Evolutionary conservation across 2,888 invertebrate genomes (phyloP).

Genomic region (Caenorhabditis imperialis): DNA sequence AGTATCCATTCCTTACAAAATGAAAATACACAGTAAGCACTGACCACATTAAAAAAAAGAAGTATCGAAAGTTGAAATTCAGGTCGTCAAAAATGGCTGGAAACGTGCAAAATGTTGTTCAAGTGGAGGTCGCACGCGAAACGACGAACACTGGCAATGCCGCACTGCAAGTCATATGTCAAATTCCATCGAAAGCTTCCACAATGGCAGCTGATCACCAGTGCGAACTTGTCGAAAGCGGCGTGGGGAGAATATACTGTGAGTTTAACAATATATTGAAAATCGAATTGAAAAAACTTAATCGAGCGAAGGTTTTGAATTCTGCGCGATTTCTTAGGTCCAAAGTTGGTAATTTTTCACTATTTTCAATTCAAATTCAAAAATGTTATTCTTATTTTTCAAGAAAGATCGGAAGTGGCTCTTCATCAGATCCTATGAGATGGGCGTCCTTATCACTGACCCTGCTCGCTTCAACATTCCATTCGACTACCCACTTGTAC

Average conservation of each 20-base stretch:
- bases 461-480: conserved; percentile 59
- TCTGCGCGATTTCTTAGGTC: too few relatives aligned
- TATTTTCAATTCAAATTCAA: too few relatives aligned
- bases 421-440: conserved; percentile 68
- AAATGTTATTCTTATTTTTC: conserved; percentile 6
- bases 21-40: conserved; percentile 80
- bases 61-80: conserved; percentile 5
- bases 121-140: conserved; percentile 86
- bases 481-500: conserved; percentile 70
- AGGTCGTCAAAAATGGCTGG: conserved; percentile 28
- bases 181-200: conserved; percentile 53
- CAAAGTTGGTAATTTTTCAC: too few relatives aligned
- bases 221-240: conserved; percentile 95
- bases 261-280: conserved; percentile 5
- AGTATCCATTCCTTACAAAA: conserved; percentile 89
- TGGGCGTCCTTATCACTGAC: conserved; percentile 72
- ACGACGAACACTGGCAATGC: conserved; percentile 88
- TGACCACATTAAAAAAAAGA: neutral
- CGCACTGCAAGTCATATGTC: conserved; percentile 85
- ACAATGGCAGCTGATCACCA: conserved; percentile 80
- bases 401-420: conserved; percentile 56
- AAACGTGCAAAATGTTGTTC: conserved; percentile 43
- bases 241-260: conserved; percentile 89
- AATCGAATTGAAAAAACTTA: too few relatives aligned
- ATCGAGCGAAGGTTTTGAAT: too few relatives aligned